Base-by-base conservation (phyloP, 2,113 vertebrate genomes). In the Phocoena phocoena region DNA sequence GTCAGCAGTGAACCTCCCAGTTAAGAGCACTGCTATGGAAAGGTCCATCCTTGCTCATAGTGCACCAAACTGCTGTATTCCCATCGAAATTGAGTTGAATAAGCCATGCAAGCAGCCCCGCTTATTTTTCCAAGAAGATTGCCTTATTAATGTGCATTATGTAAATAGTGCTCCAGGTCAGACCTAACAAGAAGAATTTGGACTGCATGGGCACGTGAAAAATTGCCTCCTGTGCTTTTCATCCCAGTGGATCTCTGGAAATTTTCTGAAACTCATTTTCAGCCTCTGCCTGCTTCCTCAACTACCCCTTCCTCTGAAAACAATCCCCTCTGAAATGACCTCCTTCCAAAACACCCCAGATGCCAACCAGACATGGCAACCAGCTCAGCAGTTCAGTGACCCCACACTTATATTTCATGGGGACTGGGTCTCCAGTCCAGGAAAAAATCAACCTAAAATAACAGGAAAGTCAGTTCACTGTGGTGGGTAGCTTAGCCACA, bases 111-210 rank as follows among this genome's bases (percentile, higher is more conserved):
- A 93, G 63, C 82, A 97, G 83, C 50, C 71, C 44, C 1, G 0
- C 95, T 95, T 96, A 95, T 93, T 95, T 97, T 96, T 87, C 82
- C 86, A 95, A 83, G 88, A 92, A 97, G 97, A 97, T 95, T 93
- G 73, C 79, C 97, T 96, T 96, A 90, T 95, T 97, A 97, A 97
- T 96, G 95, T 93, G 80, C 83, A 92, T 96, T 95, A 97, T 95
- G 97, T 93, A 97, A 97, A 98, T 90, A 53, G 87, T 68, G 86
- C 41, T 93, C 97, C 92, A 62, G 65, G 71, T 89, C 83, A 71
- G 93, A 98, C 95, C 93, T 93, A 97, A 96, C 96, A 95, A 89
- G 96, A 97, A 96, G 85, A 91, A 95, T 84, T 70, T 55, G 28
- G 89, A 88, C 83, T 58, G 44, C 50, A 8, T 62, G 77, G 55